Evolutionary conservation across 1,140 invertebrate species (phyloP).

Genomic region (Panulirus ornatus): DNA sequence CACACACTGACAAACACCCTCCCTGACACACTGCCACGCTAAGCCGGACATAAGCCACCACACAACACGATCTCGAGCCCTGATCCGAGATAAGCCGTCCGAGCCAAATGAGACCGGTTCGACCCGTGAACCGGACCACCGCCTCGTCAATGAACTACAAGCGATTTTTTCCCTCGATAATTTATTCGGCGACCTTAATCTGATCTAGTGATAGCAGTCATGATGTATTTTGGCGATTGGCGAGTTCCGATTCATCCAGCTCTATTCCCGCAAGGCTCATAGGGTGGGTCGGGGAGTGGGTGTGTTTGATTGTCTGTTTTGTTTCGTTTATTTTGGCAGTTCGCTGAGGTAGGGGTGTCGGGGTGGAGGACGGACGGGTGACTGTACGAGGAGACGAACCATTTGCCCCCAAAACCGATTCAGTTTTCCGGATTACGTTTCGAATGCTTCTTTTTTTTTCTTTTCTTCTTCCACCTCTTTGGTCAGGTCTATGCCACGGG

Average conservation of each 20-base stretch:
- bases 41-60: neutral
- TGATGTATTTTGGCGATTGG: too few species aligned
- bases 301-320: too few species aligned
- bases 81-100: slow-evolving; percentile 5
- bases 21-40: neutral
- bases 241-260: too few species aligned
- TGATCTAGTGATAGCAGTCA: neutral
- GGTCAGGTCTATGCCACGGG: neutral
- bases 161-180: neutral
- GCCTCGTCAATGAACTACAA: slow-evolving; percentile 11
- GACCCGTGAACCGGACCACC: neutral
- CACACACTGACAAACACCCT: neutral
- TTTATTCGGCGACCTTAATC: neutral
- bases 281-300: too few species aligned
- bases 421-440: neutral
- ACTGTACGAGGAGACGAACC: too few species aligned
- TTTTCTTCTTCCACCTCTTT: too few species aligned
- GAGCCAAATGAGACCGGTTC: slow-evolving; percentile 3
- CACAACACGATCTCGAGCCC: neutral
- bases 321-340: too few species aligned
- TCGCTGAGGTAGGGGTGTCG: too few species aligned
- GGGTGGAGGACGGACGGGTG: too few species aligned
- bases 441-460: too few species aligned
- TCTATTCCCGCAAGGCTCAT: too few species aligned
- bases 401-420: too few species aligned